Base-by-base conservation (phyloP, 2,113 vertebrate genomes). In the Platycercus adscitus region DNA sequence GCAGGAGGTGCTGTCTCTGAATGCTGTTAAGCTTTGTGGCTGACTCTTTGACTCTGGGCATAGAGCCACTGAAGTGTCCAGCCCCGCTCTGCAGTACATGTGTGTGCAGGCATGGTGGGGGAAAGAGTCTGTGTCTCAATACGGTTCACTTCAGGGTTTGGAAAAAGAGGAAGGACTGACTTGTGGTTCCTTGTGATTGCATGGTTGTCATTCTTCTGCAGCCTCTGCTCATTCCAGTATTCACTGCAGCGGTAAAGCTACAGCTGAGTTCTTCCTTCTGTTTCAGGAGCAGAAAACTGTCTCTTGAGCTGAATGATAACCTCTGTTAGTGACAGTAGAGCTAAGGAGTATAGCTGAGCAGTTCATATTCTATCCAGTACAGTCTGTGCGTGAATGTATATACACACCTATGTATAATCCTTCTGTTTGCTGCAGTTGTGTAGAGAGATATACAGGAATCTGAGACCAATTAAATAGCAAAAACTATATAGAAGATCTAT, bases 231-330 rank as follows among this genome's bases (percentile, higher is more conserved):
- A 8, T 77, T 83, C n/a, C 29, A 33, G 33, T 50, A 16, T 71
- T 83, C 39, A 41, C 24, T 64, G 35, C 33, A 78, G 46, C 58
- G 50, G 43, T 33, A n/a, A 78, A 78, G 61, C 61, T 86, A 19
- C 28, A 77, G 24, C 49, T 52, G 55, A 88, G 50, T 29, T 81
- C 60, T 86, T 91, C 33, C 46, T 93, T 81, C 60, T 64, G 52
- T 52, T 88, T 8, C 18, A 81, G 65, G 44, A 94, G 82, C 53
- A 93, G 71, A 86, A 94, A 88, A 78, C 47, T 71, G 6, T 73
- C 29, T 63, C 47, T 68, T 71, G 79, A 75, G 50, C 56, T 70
- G 41, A 81, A 88, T 50, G 61, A 87, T 70, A 66, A 85, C 37
- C 63, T 71, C 35, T 43, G 31, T 84, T 78, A 75, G 90, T 86